Evolutionary conservation across 1,140 invertebrate genomes (phyloP).

Genomic region (Polyergus mexicanus): DNA sequence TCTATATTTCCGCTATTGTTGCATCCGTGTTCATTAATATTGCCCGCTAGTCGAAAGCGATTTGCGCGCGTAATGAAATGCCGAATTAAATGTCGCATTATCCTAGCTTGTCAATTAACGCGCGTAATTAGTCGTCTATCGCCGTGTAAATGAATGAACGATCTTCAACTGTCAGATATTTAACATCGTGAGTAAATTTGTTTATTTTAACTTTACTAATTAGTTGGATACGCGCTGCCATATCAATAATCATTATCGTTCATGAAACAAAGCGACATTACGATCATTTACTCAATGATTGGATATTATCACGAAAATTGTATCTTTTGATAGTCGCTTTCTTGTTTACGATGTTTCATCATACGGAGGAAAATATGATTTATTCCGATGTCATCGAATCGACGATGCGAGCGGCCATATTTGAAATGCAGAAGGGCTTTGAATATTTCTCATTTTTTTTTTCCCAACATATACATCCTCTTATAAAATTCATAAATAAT

Average conservation of each 20-base stretch:
- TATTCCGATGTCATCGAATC: background rate
- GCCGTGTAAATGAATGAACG: background rate
- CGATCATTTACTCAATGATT: background rate
- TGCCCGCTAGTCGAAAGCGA: background rate
- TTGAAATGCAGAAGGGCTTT: background rate
- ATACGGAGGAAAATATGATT: background rate
- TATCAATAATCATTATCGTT: background rate
- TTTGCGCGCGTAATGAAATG: background rate
- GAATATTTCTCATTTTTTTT: conserved; percentile 2
- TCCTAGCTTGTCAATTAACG: conserved; percentile 34
- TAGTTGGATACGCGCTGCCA: background rate
- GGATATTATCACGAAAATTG: background rate
- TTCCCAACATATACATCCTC: background rate
- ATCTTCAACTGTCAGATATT: conserved; percentile 29
- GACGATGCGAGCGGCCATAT: background rate
- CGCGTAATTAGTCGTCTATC: conserved; percentile 31
- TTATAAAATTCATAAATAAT: conserved; percentile 8
- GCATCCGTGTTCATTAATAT: conserved; percentile 24
- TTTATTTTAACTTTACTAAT: conserved; percentile 27
- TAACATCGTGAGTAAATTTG: background rate
- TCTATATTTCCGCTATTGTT: background rate
- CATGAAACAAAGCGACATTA: background rate
- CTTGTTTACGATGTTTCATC: background rate
- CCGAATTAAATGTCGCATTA: conserved; percentile 3
- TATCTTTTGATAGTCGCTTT: background rate